Percentiles rank a stretch among this genome's conserved stretches.
These are phyloP conservation scores for Buathra laborator DNA, from an alignment of 2,888 invertebrate genomes.

Conservation along the genomic window DNA sequence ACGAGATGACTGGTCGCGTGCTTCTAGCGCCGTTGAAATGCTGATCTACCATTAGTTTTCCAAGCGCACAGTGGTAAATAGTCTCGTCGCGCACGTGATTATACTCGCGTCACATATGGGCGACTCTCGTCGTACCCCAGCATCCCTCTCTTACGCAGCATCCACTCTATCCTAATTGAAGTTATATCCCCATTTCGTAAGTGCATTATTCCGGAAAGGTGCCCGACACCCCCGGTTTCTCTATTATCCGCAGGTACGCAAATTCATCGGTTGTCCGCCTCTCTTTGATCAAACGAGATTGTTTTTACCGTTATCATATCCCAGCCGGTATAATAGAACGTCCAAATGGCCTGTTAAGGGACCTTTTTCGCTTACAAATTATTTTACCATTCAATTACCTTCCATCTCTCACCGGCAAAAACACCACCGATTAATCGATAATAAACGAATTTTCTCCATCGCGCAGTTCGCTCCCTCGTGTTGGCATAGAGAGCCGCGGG, in stretches of 20 bases:
- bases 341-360: neutral
- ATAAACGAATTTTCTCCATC: slow-evolving; percentile 15
- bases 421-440: slow-evolving; percentile 1
- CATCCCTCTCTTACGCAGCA: neutral
- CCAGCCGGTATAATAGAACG: neutral
- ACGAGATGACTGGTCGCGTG: slow-evolving; percentile 11
- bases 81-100: neutral
- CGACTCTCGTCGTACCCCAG: neutral
- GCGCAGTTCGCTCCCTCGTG: neutral
- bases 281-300: neutral
- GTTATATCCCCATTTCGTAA: slow-evolving; percentile 24
- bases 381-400: slow-evolving; percentile 12
- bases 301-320: neutral
- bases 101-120: neutral
- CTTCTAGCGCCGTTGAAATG: slow-evolving; percentile 30
- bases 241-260: neutral
- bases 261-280: neutral
- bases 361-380: neutral
- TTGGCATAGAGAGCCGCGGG: neutral
- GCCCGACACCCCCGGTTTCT: neutral
- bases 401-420: neutral
- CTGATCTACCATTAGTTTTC: slow-evolving; percentile 29
- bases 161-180: slow-evolving; percentile 43
- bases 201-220: slow-evolving; percentile 26
- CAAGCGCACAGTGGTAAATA: neutral